These are phyloP conservation scores for Theocolax elegans DNA, from an alignment of 1,140 invertebrate species.

Conservation along the genomic window DNA sequence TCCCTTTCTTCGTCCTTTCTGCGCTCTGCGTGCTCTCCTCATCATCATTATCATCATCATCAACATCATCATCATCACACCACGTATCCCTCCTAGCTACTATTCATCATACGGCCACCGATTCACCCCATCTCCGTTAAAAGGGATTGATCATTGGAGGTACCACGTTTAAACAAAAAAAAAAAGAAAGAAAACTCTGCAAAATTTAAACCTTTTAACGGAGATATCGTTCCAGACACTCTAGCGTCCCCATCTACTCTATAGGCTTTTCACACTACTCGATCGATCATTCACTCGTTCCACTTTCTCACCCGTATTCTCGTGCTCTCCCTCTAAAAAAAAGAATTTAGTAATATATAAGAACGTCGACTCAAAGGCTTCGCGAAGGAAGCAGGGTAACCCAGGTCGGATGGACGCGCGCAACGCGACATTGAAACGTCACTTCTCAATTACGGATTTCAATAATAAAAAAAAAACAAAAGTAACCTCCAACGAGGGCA, in stretches of 20 bases:
- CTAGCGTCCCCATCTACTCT: background rate
- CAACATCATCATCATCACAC: no score
- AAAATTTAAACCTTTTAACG: no score
- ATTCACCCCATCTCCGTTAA: background rate
- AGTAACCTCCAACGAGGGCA: no score
- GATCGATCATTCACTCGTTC: constrained; percentile 4
- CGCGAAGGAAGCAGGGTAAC: constrained; percentile 26
- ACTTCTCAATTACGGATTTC: no score
- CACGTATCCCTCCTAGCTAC: no score
- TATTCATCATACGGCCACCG: constrained; percentile 20
- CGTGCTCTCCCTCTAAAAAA: constrained; percentile 22
- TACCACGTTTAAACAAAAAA: no score
- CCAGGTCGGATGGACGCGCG: no score
- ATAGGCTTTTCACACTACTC: background rate
- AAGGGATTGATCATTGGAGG: no score
- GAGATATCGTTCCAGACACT: no score
- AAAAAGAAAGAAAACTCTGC: no score
- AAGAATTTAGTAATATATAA: constrained; percentile 25
- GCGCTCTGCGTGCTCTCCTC: background rate
- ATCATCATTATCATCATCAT: constrained; percentile 15
- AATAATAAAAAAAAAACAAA: no score
- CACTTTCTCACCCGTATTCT: background rate
- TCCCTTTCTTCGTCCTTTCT: constrained; percentile 12
- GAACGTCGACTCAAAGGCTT: constrained; percentile 7
- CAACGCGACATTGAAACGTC: no score